Percentiles rank a stretch among this genome's conserved stretches.
These are phyloP conservation scores for Tiliacea aurago DNA, from an alignment of 2,888 invertebrate species.

Conservation along the genomic window DNA sequence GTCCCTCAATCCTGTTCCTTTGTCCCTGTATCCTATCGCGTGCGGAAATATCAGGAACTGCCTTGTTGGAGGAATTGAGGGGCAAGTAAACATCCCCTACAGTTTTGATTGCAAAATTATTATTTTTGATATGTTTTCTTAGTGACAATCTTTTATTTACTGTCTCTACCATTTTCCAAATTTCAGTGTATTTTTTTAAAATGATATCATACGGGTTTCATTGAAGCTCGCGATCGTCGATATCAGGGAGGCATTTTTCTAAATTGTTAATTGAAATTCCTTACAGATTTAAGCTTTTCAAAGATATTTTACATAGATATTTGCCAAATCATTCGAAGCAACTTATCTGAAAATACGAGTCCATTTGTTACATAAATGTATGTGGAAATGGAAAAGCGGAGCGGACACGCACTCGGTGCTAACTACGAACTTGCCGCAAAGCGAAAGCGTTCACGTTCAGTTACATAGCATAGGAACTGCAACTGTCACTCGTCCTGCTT, in stretches of 20 bases:
- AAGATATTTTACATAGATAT: slow-evolving; percentile 7
- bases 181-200: not conserved
- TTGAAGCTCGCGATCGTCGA: slow-evolving; percentile 33
- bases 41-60: slow-evolving; percentile 66
- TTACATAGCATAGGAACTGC: slow-evolving; percentile 62
- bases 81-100: slow-evolving; percentile 35
- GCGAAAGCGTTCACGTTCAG: slow-evolving; percentile 63
- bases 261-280: not conserved
- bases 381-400: slow-evolving; percentile 79
- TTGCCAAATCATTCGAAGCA: slow-evolving; percentile 29
- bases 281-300: not conserved
- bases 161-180: slow-evolving; percentile 28
- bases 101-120: slow-evolving; percentile 30
- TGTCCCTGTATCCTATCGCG: slow-evolving; percentile 68
- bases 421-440: slow-evolving; percentile 66
- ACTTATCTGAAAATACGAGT: slow-evolving; percentile 59
- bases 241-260: slow-evolving; percentile 2
- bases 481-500: slow-evolving; percentile 56
- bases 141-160: slow-evolving; percentile 23
- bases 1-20: slow-evolving; percentile 64
- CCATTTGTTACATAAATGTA: slow-evolving; percentile 67
- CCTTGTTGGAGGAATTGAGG: slow-evolving; percentile 29
- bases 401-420: slow-evolving; percentile 82
- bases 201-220: slow-evolving; percentile 6
- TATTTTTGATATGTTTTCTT: slow-evolving; percentile 26